Evolutionary conservation across 2,113 vertebrate species (phyloP).

Genomic region (Callipepla californica): DNA sequence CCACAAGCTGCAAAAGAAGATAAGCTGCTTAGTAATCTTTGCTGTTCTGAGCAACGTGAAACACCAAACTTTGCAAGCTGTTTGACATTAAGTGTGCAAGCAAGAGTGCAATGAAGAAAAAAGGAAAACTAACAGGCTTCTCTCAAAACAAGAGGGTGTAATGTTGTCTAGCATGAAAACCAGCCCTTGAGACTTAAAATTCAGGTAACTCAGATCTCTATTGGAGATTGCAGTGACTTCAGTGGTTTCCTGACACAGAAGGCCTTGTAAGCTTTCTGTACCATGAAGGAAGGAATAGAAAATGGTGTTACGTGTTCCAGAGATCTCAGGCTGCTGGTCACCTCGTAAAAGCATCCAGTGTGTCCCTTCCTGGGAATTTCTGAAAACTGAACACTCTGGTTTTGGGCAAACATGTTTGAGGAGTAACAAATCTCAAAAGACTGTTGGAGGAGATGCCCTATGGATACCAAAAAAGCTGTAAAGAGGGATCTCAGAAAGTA

Average conservation of each 20-base stretch:
- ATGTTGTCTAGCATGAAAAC: background rate
- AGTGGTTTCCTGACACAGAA: background rate
- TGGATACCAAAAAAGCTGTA: background rate
- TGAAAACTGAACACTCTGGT: background rate
- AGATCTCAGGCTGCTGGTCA: background rate
- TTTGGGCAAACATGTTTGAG: background rate
- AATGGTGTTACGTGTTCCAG: background rate
- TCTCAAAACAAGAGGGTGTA: fast-evolving
- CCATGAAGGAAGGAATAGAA: background rate
- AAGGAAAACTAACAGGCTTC: background rate
- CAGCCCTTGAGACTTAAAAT: fast-evolving
- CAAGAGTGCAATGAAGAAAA: background rate
- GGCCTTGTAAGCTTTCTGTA: background rate
- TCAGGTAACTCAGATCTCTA: background rate
- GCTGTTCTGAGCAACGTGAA: background rate
- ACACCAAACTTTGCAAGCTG: background rate
- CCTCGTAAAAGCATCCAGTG: background rate
- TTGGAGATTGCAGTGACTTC: background rate
- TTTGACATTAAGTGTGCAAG: background rate
- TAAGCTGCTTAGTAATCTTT: background rate
- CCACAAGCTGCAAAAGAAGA: background rate
- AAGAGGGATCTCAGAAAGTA: background rate
- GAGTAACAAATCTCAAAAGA: background rate
- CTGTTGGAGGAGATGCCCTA: background rate
- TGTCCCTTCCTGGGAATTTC: background rate